phyloP scores from a whole-genome alignment of 1,140 invertebrate species.

The Ctenoplectra terminalis region DNA sequence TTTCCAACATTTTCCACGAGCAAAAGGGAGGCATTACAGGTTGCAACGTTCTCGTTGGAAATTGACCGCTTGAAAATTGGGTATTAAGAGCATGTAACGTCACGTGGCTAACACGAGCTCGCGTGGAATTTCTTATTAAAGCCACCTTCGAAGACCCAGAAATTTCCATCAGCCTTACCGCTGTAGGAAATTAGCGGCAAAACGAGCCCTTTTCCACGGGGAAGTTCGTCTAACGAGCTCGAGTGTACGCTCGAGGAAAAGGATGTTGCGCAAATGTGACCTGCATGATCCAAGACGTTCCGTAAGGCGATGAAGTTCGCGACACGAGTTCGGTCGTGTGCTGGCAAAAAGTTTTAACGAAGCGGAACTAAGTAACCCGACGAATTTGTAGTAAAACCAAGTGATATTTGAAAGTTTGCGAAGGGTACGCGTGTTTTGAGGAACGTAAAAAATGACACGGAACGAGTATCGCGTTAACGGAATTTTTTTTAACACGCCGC shows the following conservation, averaged over 20 bases:
- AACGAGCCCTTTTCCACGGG: conserved; percentile 9
- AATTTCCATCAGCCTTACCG: conserved; percentile 29
- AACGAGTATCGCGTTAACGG: not conserved
- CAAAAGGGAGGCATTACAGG: conserved; percentile 8
- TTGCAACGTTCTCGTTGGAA: conserved; percentile 17
- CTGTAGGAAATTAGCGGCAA: conserved; percentile 31
- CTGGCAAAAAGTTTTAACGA: not conserved
- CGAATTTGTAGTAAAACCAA: conserved; percentile 3
- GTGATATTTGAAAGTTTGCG: not conserved
- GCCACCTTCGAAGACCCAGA: conserved; percentile 8
- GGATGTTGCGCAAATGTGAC: conserved; percentile 18
- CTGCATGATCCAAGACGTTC: not conserved
- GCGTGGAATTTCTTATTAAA: conserved; percentile 48
- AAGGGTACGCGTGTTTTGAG: no score
- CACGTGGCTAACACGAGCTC: not conserved
- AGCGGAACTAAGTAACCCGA: not conserved
- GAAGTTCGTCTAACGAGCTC: conserved; percentile 27
- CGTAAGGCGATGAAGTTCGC: not conserved
- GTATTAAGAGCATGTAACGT: conserved; percentile 45
- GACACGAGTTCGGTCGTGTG: not conserved
- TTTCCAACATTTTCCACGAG: not conserved
- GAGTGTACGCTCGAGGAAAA: not conserved
- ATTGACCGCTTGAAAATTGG: conserved; percentile 46
- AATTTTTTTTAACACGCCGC: no score
- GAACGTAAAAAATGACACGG: no score